A percentile compares a stretch with the other conserved stretches of the same genome.
Conservation (phyloP, 1,140 invertebrate species). For the Dendrolimus punctatus region DNA sequence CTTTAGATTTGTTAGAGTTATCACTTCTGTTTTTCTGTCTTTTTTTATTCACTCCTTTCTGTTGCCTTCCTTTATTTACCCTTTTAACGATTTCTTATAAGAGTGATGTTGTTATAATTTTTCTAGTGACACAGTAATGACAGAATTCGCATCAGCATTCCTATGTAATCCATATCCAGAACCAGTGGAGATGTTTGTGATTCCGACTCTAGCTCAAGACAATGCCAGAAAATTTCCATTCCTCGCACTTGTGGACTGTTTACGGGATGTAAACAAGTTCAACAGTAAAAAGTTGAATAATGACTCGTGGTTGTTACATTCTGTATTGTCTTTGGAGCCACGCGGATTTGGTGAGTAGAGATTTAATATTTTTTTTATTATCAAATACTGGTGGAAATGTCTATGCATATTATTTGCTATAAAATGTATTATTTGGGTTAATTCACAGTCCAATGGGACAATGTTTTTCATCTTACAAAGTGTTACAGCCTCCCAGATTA, state of each 20-base stretch:
- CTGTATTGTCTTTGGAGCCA: constrained; percentile 78
- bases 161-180: constrained; percentile 71
- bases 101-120: constrained; percentile 7
- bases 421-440: constrained; percentile 6
- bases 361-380: background rate
- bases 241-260: constrained; percentile 50
- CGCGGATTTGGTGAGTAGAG: constrained; percentile 73
- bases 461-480: too few species aligned
- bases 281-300: constrained; percentile 36
- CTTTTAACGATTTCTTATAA: background rate
- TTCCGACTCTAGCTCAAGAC: constrained; percentile 70
- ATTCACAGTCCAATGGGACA: too few species aligned
- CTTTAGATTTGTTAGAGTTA: too few species aligned
- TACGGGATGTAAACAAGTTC: constrained; percentile 37
- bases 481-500: too few species aligned
- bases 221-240: constrained; percentile 67
- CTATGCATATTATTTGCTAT: background rate
- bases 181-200: constrained; percentile 71
- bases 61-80: background rate
- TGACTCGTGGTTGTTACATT: constrained; percentile 69
- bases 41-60: background rate
- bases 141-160: constrained; percentile 69
- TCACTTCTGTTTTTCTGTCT: too few species aligned
- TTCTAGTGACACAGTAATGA: constrained; percentile 59
- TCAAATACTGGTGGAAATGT: background rate